A percentile compares a stretch with the other conserved stretches of the same genome.
Conservation (phyloP, 2,113 vertebrate genomes). For the Gasterosteus aculeatus region DNA sequence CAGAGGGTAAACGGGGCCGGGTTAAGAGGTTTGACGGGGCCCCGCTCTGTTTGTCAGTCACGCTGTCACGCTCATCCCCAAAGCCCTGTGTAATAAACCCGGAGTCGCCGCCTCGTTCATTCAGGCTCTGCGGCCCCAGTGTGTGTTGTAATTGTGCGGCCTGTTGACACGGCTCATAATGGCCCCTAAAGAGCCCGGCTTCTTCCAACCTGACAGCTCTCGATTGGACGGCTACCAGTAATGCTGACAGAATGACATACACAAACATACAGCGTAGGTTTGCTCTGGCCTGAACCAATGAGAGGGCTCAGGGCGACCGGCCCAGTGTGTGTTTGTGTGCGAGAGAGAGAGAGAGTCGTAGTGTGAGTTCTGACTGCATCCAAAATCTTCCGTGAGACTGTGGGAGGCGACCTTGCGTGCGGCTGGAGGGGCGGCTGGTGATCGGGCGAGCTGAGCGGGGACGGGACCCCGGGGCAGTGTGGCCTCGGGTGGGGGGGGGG, state of each 20-base stretch:
- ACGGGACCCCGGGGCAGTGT: slow-evolving; percentile 53
- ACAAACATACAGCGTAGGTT: slow-evolving; percentile 69
- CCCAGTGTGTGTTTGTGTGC: slow-evolving; percentile 17
- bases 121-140: slow-evolving; percentile 62
- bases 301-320: slow-evolving; percentile 34
- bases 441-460: slow-evolving; percentile 59
- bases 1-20: slow-evolving; percentile 47
- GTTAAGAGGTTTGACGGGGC: slow-evolving; percentile 68
- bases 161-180: slow-evolving; percentile 76
- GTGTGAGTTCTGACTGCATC: slow-evolving; percentile 48
- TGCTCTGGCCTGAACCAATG: slow-evolving; percentile 57
- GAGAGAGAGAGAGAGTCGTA: neutral
- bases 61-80: slow-evolving; percentile 58
- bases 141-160: slow-evolving; percentile 71
- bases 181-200: slow-evolving; percentile 72
- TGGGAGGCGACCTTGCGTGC: slow-evolving; percentile 41
- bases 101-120: slow-evolving; percentile 63
- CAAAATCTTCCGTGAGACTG: slow-evolving; percentile 43
- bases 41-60: slow-evolving; percentile 71
- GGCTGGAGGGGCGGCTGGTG: slow-evolving; percentile 53
- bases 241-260: slow-evolving; percentile 72
- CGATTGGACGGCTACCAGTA: slow-evolving; percentile 67
- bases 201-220: slow-evolving; percentile 70
- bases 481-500: slow-evolving; percentile 71
- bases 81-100: slow-evolving; percentile 69